These are phyloP conservation scores for Anthonomus grandis DNA, from an alignment of 1,140 invertebrate species.

Conservation along the genomic window DNA sequence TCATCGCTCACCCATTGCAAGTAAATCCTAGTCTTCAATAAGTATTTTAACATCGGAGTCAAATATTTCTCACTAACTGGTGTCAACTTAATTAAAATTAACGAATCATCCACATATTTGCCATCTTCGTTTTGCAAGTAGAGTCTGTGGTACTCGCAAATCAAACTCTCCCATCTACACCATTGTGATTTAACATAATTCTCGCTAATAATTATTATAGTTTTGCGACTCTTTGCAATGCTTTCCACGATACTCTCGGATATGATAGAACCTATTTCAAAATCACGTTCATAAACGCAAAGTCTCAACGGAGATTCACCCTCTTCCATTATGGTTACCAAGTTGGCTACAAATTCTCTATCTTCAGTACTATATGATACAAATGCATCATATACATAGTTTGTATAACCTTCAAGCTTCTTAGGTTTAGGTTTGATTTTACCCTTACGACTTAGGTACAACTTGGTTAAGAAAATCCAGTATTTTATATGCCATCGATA, in stretches of 20 bases:
- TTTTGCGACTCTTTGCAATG: slow-evolving; percentile 58
- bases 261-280: slow-evolving; percentile 60
- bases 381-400: slow-evolving; percentile 62
- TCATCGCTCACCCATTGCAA: slow-evolving; percentile 54
- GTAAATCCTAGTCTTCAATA: slow-evolving; percentile 62
- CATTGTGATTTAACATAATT: slow-evolving; percentile 63
- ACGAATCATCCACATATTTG: slow-evolving; percentile 52
- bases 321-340: slow-evolving; percentile 57
- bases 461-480: slow-evolving; percentile 54
- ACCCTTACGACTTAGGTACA: slow-evolving; percentile 49
- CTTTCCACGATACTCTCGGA: slow-evolving; percentile 59
- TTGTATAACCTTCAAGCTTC: slow-evolving; percentile 28
- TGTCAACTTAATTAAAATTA: slow-evolving; percentile 60
- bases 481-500: slow-evolving; percentile 52
- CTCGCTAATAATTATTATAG: slow-evolving; percentile 62
- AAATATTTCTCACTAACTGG: slow-evolving; percentile 53
- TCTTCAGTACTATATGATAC: slow-evolving; percentile 65
- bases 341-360: slow-evolving; percentile 56
- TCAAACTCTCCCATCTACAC: slow-evolving; percentile 64
- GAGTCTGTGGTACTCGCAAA: slow-evolving; percentile 56
- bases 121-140: slow-evolving; percentile 48
- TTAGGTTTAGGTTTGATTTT: slow-evolving; percentile 37
- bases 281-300: slow-evolving; percentile 65
- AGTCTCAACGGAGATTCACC: slow-evolving; percentile 55
- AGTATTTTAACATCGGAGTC: slow-evolving; percentile 57